Base-by-base conservation (phyloP, 2,113 vertebrate genomes). In the Cephalopholis sonnerati region DNA sequence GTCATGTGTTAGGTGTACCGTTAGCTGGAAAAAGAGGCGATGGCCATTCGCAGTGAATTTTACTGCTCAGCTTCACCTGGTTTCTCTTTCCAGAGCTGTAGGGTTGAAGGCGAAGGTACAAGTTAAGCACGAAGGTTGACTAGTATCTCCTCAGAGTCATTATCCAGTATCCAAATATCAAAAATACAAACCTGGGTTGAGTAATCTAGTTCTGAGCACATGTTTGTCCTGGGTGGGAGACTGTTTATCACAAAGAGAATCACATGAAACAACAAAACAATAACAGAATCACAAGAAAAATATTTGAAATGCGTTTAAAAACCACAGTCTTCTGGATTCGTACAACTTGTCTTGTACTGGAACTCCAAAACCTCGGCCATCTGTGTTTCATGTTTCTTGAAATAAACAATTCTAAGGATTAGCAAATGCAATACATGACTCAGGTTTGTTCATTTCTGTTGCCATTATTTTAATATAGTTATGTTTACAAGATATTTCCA, bases 61-160 rank as follows among this genome's bases (percentile, higher is more conserved):
- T 48, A 71, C 64, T 27, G 62, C 69, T 58, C 41, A 20, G 61
- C 69, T 68, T 91, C 87, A 91, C 85, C 87, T 91, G 90, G 84
- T 87, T 91, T 90, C 75, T 89, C 84, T 84, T 80, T 85, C 73
- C 74, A 81, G 72, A 67, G 29, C 48, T 27, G 64, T 24, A 55
- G 25, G 46, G 15, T 61, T 15, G 27, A 58, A 41, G 44, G 61
- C 3, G 1, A n/a, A 55, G 58, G 50, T 65, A 59, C 8, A 79
- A 54, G 54, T 65, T 7, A 39, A 59, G 3, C 54, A 73, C 59
- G 7, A 64, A 70, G 53, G 16, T 62, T 53, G 74, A 44, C 41
- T 44, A 12, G 10, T 44, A 13, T 22, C 7, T 5, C 50, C 55
- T 17, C 41, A 18, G 5, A 36, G 36, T 16, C 16, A 12, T 27